Evolutionary conservation across 2,888 invertebrate species (phyloP).

Genomic region (Athetis lepigone): DNA sequence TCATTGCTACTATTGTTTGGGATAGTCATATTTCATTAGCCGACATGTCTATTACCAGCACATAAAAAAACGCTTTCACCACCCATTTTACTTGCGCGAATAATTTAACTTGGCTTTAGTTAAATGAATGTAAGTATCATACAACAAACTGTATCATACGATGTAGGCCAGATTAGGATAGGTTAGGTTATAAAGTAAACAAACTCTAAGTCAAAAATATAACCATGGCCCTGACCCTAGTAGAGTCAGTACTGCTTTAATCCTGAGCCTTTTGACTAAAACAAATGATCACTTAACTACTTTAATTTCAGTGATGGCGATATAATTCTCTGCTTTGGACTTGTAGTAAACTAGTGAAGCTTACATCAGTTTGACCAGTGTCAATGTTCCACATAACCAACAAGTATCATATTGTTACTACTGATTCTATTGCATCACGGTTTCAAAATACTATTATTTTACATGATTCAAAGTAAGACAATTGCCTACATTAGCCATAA

Average conservation of each 20-base stretch:
- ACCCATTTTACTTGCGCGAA: background rate
- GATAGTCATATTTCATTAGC: constrained; percentile 1
- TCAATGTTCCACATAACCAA: background rate
- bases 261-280: background rate
- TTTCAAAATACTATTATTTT: background rate
- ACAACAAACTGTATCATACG: background rate
- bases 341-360: background rate
- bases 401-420: background rate
- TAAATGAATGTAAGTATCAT: background rate
- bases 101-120: background rate
- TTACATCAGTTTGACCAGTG: no score
- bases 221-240: background rate
- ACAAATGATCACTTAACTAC: background rate
- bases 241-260: background rate
- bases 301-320: background rate
- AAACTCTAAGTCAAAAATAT: background rate
- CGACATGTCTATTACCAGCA: constrained; percentile 7
- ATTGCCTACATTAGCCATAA: constrained; percentile 10
- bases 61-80: no score
- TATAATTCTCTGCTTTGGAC: background rate
- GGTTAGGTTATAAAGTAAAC: no score
- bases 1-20: background rate
- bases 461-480: constrained; percentile 5
- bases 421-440: background rate
- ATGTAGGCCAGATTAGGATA: background rate